phyloP scores from a whole-genome alignment of 2,888 invertebrate species.

The Mycalesis mineus region DNA sequence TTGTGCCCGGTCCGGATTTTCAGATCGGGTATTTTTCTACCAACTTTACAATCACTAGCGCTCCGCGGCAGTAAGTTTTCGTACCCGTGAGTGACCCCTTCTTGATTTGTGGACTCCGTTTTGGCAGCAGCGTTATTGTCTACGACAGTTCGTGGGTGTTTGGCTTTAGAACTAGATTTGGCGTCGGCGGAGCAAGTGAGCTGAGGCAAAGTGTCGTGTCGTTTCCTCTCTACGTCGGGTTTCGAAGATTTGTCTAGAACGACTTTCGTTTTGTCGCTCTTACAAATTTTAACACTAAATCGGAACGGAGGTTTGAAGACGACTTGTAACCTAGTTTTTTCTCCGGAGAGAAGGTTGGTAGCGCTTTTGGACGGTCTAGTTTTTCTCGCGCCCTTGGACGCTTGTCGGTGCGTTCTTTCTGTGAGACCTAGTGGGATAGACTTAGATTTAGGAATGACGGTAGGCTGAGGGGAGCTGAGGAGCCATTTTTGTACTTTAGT shows the following conservation, averaged over 20 bases:
- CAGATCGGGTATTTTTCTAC: slow-evolving; percentile 52
- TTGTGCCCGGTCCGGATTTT: slow-evolving; percentile 56
- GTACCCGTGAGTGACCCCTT: slow-evolving; percentile 53
- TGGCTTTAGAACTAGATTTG: slow-evolving; percentile 52
- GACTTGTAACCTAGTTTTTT: slow-evolving; percentile 88
- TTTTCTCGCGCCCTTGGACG: slow-evolving; percentile 75
- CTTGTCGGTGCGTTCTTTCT: slow-evolving; percentile 64
- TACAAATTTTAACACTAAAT: slow-evolving; percentile 88
- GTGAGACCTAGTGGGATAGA: slow-evolving; percentile 88
- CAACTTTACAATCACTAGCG: slow-evolving; percentile 66
- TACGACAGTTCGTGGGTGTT: slow-evolving; percentile 42
- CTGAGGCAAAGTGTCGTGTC: slow-evolving; percentile 48
- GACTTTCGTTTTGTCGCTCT: slow-evolving; percentile 82
- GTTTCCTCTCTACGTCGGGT: slow-evolving; percentile 66
- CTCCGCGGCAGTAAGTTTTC: slow-evolving; percentile 66
- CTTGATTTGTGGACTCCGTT: slow-evolving; percentile 45
- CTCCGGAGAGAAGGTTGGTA: slow-evolving; percentile 81
- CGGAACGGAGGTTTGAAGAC: slow-evolving; percentile 93
- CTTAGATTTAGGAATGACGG: slow-evolving; percentile 87
- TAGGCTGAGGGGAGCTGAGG: slow-evolving; percentile 82
- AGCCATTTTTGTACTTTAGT: slow-evolving; percentile 93
- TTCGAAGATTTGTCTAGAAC: slow-evolving; percentile 78
- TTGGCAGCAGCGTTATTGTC: slow-evolving; percentile 43
- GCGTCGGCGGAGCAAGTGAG: slow-evolving; percentile 44
- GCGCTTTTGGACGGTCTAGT: slow-evolving; percentile 82